phyloP scores from a whole-genome alignment of 2,797 vertebrate species.

The Pangasius larnaudii region DNA sequence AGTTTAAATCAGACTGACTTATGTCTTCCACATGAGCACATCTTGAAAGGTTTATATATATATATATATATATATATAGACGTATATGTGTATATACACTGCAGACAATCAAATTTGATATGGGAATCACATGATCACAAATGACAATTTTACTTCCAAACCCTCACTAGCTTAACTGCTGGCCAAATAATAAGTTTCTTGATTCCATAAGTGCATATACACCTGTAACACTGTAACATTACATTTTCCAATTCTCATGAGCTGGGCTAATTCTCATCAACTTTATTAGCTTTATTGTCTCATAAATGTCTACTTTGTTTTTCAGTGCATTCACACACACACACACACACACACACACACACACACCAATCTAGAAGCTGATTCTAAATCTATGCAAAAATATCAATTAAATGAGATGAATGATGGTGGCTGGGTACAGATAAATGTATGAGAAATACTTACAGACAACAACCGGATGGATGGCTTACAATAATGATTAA shows the following conservation, averaged over 20 bases:
- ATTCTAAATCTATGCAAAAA: constrained; percentile 72
- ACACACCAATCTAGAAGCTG: constrained; percentile 80
- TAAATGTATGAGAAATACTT: constrained; percentile 65
- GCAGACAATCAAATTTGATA: not conserved
- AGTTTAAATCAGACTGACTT: not conserved
- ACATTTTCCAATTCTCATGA: not conserved
- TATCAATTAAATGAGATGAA: constrained; percentile 75
- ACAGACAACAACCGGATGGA: constrained; percentile 58
- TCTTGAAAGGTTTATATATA: not conserved
- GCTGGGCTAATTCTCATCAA: not conserved
- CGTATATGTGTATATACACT: too few relatives aligned
- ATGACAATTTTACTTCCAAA: not conserved
- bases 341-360: too few relatives aligned
- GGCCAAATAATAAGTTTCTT: not conserved
- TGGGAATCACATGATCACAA: not conserved
- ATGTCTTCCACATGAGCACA: not conserved
- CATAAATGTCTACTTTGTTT: not conserved
- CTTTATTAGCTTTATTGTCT: not conserved
- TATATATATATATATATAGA: too few relatives aligned
- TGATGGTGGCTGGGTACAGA: constrained; percentile 71
- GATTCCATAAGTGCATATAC: not conserved
- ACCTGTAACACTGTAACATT: not conserved
- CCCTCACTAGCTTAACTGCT: not conserved
- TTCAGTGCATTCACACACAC: constrained; percentile 85
- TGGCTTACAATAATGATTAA: constrained; percentile 41